These are phyloP conservation scores for Phaenicophaeus curvirostris DNA, from an alignment of 2,797 vertebrate species.

Conservation along the genomic window DNA sequence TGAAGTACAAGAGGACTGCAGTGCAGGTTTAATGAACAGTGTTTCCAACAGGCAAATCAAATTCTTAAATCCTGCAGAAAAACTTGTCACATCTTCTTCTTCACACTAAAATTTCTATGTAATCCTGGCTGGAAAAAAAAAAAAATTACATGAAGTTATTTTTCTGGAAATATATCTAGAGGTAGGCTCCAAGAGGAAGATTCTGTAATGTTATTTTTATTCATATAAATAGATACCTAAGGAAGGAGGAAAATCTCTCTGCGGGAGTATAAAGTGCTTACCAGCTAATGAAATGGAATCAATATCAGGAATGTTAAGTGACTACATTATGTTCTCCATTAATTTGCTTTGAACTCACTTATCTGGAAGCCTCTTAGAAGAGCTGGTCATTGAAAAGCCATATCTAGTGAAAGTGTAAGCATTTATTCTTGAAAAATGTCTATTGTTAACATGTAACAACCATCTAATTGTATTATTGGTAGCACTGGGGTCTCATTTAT, in stretches of 20 bases:
- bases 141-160: background rate
- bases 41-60: background rate
- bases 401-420: background rate
- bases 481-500: background rate
- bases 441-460: background rate
- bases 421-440: background rate
- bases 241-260: background rate
- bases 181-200: background rate
- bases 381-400: background rate
- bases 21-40: background rate
- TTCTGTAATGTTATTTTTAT: background rate
- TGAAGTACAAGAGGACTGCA: background rate
- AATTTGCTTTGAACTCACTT: background rate
- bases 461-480: background rate
- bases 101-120: background rate
- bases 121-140: background rate
- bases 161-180: background rate
- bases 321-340: background rate
- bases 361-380: background rate
- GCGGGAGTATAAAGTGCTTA: background rate
- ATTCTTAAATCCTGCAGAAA: background rate
- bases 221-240: background rate
- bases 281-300: conserved; percentile 27
- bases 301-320: conserved; percentile 4
- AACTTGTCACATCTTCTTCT: background rate